Percentiles rank a stretch among this genome's conserved stretches.
Conservation (phyloP, 64 coral and sea anemone genomes). For the Actinia tenebrosa region DNA sequence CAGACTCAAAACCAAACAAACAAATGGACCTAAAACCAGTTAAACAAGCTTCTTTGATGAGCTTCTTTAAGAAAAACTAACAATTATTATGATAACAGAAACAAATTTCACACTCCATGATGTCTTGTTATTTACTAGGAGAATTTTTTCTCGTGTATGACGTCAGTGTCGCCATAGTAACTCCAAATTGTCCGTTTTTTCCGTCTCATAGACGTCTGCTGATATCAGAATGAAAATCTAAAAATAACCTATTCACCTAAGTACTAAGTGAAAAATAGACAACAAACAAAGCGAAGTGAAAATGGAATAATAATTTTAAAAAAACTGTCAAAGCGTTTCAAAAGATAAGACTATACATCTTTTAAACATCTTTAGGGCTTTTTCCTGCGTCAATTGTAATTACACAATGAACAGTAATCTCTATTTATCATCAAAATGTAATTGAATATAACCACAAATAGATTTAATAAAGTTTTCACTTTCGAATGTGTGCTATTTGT, state of each 20-base stretch:
- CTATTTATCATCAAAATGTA: constrained; percentile 4
- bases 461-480: background rate
- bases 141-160: background rate
- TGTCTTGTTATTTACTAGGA: background rate
- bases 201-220: background rate
- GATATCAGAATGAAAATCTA: background rate
- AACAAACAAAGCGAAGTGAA: constrained; percentile 5
- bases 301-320: background rate
- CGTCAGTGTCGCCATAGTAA: background rate
- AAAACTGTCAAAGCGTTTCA: too few relatives aligned
- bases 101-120: background rate
- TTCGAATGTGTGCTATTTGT: too few relatives aligned
- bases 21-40: constrained; percentile 34
- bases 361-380: background rate
- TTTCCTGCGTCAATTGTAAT: background rate
- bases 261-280: background rate
- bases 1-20: constrained; percentile 30
- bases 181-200: background rate
- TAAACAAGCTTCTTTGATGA: constrained; percentile 79
- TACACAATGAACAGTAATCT: background rate
- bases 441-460: background rate
- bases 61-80: constrained; percentile 48
- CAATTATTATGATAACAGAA: background rate
- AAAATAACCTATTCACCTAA: background rate
- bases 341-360: too few relatives aligned